Evolutionary conservation across 2,797 vertebrate genomes (phyloP).

Genomic region (Labeo calbasu): DNA sequence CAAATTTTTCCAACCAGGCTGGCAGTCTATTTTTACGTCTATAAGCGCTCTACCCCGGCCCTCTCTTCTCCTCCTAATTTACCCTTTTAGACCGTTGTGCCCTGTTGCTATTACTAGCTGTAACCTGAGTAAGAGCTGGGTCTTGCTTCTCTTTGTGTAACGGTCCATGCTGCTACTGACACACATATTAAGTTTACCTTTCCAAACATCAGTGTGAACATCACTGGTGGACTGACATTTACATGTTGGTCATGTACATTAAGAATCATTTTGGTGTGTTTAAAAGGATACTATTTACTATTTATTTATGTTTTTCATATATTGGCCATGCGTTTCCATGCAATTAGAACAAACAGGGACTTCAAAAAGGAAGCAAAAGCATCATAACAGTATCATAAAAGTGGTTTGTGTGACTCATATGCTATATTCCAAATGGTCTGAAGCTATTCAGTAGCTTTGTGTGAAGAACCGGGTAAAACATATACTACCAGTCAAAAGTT

Average conservation of each 20-base stretch:
- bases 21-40: conserved; percentile 52
- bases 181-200: conserved; percentile 7
- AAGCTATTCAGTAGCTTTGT: background rate
- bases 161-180: conserved; percentile 12
- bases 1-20: conserved; percentile 18
- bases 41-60: background rate
- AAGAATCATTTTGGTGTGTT: background rate
- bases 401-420: background rate
- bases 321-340: background rate
- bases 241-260: background rate
- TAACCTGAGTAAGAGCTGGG: conserved; percentile 53
- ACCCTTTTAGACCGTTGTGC: conserved; percentile 35
- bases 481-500: no score
- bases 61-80: conserved; percentile 44
- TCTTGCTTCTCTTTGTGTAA: conserved; percentile 41
- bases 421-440: background rate
- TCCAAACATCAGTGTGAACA: background rate
- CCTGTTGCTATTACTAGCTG: conserved; percentile 54
- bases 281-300: background rate
- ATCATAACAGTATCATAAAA: background rate
- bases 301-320: background rate
- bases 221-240: background rate
- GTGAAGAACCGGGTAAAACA: background rate
- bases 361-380: background rate
- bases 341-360: background rate